Percentiles rank a stretch among this genome's conserved stretches.
Conservation (phyloP, 2,113 vertebrate species). For the Labrus mixtus region DNA sequence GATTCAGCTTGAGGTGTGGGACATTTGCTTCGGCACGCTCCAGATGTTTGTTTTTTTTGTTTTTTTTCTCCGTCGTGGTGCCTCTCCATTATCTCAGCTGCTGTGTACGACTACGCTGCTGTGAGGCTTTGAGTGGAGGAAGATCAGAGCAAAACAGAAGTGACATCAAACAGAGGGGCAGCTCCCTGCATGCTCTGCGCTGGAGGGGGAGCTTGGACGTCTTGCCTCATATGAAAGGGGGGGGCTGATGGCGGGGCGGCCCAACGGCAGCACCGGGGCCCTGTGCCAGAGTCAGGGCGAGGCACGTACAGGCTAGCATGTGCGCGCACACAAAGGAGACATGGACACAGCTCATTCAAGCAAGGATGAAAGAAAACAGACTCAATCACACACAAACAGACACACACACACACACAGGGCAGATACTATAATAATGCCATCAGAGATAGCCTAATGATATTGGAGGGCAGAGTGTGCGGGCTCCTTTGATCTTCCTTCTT, state of each 20-base stretch:
- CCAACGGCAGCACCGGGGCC: slow-evolving; percentile 30
- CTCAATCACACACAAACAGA: neutral
- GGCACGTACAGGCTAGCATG: neutral
- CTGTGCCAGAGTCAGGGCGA: slow-evolving; percentile 37
- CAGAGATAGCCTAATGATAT: slow-evolving; percentile 71
- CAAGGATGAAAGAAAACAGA: slow-evolving; percentile 6
- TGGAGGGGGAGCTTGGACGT: slow-evolving; percentile 39
- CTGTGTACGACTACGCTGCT: slow-evolving; percentile 19
- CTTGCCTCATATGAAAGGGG: slow-evolving; percentile 63
- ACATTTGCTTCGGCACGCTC: slow-evolving; percentile 32
- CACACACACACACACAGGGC: slow-evolving; percentile 8
- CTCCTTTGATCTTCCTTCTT: slow-evolving; percentile 64
- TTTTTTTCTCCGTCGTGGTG: neutral
- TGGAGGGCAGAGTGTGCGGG: slow-evolving; percentile 64
- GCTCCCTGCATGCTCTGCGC: slow-evolving; percentile 43
- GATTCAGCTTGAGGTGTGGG: slow-evolving; percentile 45
- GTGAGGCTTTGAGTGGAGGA: slow-evolving; percentile 43
- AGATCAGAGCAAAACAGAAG: slow-evolving; percentile 73
- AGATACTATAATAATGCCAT: slow-evolving; percentile 64
- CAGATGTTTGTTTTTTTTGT: no score
- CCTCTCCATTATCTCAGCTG: slow-evolving; percentile 45
- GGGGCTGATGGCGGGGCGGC: slow-evolving; percentile 32
- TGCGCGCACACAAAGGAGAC: neutral
- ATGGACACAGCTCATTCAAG: slow-evolving; percentile 8
- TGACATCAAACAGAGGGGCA: slow-evolving; percentile 78